Evolutionary conservation across 2,888 invertebrate species (phyloP).

Genomic region (Lasioglossum pauxillum): DNA sequence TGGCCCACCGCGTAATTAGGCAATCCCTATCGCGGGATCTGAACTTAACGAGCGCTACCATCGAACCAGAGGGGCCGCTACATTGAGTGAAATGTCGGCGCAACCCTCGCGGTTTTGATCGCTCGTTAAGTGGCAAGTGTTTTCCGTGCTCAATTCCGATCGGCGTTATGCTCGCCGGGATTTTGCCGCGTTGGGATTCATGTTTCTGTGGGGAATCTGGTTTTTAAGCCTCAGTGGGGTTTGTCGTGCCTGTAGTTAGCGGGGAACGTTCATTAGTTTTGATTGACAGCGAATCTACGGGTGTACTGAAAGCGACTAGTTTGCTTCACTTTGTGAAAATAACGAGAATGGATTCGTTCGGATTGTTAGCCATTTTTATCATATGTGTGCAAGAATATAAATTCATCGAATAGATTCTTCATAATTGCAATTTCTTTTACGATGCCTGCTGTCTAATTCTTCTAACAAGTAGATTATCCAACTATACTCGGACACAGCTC

Average conservation of each 20-base stretch:
- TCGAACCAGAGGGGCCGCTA: background rate
- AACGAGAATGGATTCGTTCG: background rate
- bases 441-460: too few relatives aligned
- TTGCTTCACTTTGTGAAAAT: background rate
- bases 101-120: background rate
- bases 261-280: background rate
- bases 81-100: slow-evolving; percentile 7
- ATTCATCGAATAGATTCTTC: too few relatives aligned
- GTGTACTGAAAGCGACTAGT: background rate
- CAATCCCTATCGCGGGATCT: background rate
- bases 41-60: background rate
- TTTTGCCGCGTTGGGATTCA: background rate
- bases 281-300: background rate
- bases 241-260: background rate
- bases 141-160: background rate
- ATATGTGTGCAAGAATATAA: background rate
- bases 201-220: background rate
- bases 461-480: background rate
- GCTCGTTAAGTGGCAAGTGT: slow-evolving; percentile 6
- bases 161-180: slow-evolving; percentile 1
- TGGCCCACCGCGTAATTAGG: background rate
- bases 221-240: background rate
- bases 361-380: background rate
- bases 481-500: background rate
- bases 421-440: too few relatives aligned